Conservation (phyloP, 2,113 vertebrate genomes). For the Melanostigma gelatinosum region DNA sequence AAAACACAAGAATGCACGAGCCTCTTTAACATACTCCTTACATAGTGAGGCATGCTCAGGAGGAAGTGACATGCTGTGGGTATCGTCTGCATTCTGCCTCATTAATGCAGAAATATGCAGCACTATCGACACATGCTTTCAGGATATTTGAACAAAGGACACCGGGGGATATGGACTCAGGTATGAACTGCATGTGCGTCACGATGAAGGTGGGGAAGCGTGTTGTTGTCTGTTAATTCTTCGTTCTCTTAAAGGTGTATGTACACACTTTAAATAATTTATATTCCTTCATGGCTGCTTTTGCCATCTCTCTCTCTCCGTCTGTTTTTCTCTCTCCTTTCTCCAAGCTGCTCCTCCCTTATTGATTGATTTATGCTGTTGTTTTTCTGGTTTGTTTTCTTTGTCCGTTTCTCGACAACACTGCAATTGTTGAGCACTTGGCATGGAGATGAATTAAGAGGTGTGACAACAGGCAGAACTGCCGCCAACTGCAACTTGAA, state of each 20-base stretch:
- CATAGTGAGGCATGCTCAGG: slow-evolving; percentile 5
- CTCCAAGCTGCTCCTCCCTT: not conserved
- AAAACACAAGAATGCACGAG: not conserved
- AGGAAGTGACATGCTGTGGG: slow-evolving; percentile 15
- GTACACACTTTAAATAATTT: not conserved
- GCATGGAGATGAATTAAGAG: slow-evolving; percentile 25
- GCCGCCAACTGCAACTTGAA: slow-evolving; percentile 25
- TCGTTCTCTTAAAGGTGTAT: not conserved
- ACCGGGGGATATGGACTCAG: not conserved
- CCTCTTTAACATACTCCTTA: not conserved
- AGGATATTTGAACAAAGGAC: slow-evolving; percentile 48
- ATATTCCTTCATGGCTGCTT: not conserved
- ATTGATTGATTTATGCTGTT: not conserved
- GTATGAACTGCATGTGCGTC: not conserved
- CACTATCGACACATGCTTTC: slow-evolving; percentile 15
- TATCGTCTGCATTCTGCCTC: slow-evolving; percentile 64
- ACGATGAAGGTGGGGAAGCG: not conserved
- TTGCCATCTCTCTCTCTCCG: not conserved
- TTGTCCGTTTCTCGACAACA: not conserved
- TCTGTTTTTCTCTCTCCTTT: not conserved
- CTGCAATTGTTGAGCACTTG: slow-evolving; percentile 15
- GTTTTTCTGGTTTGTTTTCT: not conserved
- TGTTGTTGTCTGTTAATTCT: not conserved
- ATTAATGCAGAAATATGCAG: slow-evolving; percentile 64
- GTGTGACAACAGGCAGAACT: slow-evolving; percentile 3